phyloP scores from a whole-genome alignment of 2,113 vertebrate genomes.

The Tichodroma muraria region DNA sequence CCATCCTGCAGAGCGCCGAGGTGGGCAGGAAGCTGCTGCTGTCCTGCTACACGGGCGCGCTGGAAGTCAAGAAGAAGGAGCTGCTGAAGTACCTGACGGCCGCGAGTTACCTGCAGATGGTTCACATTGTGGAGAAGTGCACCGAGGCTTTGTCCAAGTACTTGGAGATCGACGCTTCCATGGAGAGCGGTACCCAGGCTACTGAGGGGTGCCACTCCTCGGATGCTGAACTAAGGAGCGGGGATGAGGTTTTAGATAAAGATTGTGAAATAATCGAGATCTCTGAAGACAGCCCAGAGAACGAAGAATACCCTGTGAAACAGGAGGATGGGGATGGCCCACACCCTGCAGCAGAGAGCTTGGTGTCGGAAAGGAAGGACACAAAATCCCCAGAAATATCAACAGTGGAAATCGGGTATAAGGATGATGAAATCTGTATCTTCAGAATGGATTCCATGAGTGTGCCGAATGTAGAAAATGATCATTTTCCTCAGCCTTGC shows the following conservation, averaged over 20 bases:
- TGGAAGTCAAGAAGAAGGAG: slow-evolving; percentile 79
- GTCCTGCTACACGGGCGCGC: slow-evolving; percentile 79
- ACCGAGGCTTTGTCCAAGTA: slow-evolving; percentile 78
- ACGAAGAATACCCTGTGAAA: slow-evolving; percentile 59
- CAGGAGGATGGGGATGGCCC: slow-evolving; percentile 55
- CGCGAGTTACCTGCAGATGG: slow-evolving; percentile 82
- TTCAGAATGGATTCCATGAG: slow-evolving; percentile 74
- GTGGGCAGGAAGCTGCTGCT: slow-evolving; percentile 77
- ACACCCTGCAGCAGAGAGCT: background rate
- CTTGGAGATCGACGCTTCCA: slow-evolving; percentile 69
- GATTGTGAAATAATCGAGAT: slow-evolving; percentile 81
- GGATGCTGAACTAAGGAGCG: slow-evolving; percentile 39
- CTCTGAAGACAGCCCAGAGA: slow-evolving; percentile 68
- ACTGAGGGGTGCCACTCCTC: slow-evolving; percentile 69
- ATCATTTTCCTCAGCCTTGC: slow-evolving; percentile 73
- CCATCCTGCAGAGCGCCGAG: slow-evolving; percentile 79
- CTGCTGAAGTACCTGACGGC: slow-evolving; percentile 80
- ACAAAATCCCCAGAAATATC: slow-evolving; percentile 67
- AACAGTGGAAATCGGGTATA: slow-evolving; percentile 68
- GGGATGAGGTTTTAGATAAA: slow-evolving; percentile 59
- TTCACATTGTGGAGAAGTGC: slow-evolving; percentile 82
- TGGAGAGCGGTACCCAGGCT: slow-evolving; percentile 53
- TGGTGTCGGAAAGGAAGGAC: slow-evolving; percentile 55
- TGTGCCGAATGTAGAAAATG: slow-evolving; percentile 46
- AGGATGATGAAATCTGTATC: slow-evolving; percentile 78